Evolutionary conservation across 2,797 vertebrate genomes (phyloP).

Genomic region (Neosalanx taihuensis): DNA sequence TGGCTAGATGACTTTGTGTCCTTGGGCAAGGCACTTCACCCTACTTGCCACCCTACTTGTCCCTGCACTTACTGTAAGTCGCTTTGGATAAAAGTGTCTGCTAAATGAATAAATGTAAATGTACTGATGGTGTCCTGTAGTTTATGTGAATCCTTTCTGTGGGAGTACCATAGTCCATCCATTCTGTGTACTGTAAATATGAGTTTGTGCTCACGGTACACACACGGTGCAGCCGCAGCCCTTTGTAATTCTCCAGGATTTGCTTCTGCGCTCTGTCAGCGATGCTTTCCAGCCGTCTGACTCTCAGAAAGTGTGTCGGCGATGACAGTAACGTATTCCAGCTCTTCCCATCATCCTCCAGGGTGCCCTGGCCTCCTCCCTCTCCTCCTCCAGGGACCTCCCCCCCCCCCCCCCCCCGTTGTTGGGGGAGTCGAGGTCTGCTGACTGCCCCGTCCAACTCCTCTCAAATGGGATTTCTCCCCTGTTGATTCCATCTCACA

Average conservation of each 20-base stretch:
- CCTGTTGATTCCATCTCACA: constrained; percentile 49
- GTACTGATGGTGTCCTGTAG: no score
- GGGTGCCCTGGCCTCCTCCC: constrained; percentile 7
- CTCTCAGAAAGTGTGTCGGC: constrained; percentile 43
- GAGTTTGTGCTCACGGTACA: neutral
- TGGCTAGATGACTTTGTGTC: no score
- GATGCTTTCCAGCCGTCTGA: constrained; percentile 40
- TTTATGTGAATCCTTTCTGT: no score
- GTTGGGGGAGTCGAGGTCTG: constrained; percentile 60
- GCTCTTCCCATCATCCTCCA: constrained; percentile 6
- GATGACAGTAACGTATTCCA: constrained; percentile 65
- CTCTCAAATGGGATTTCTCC: constrained; percentile 51
- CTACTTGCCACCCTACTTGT: no score
- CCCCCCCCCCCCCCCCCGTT: constrained; percentile 48
- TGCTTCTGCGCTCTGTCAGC: constrained; percentile 29
- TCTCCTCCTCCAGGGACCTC: constrained; percentile 24
- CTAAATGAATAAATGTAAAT: no score
- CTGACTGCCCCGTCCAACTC: constrained; percentile 55
- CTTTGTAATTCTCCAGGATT: constrained; percentile 50
- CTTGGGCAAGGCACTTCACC: no score
- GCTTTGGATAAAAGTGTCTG: no score
- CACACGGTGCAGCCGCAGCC: constrained; percentile 32
- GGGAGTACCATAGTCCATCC: neutral
- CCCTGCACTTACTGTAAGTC: no score
- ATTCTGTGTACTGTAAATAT: constrained; percentile 26